Percentiles rank a stretch among this genome's conserved stretches.
Evolutionary conservation across 2,888 invertebrate genomes (phyloP).

Genomic region (Flexamia atlantica): DNA sequence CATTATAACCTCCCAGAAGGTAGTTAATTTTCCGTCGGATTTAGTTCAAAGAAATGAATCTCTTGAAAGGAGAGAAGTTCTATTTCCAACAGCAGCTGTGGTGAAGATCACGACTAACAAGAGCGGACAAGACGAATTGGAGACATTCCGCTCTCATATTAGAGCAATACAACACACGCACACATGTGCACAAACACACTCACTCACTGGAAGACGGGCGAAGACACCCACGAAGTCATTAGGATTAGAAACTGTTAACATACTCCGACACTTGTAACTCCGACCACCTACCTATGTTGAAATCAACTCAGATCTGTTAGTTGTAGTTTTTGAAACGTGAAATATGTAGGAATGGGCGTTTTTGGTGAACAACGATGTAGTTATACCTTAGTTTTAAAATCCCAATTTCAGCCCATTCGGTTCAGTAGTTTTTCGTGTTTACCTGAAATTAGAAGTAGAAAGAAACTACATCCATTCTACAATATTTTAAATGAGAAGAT

Average conservation of each 20-base stretch:
- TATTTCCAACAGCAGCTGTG: slow-evolving; percentile 38
- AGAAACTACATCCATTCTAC: no score
- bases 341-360: no score
- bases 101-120: slow-evolving; percentile 26
- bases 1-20: slow-evolving; percentile 2
- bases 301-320: no score
- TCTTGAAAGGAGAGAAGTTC: slow-evolving; percentile 42
- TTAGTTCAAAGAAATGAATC: slow-evolving; percentile 44
- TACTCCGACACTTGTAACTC: not conserved
- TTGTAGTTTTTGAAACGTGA: no score
- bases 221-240: slow-evolving; percentile 13
- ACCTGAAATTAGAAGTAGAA: no score
- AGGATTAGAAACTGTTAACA: not conserved
- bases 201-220: not conserved
- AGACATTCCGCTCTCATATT: slow-evolving; percentile 41
- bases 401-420: no score
- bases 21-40: slow-evolving; percentile 19
- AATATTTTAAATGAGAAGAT: no score
- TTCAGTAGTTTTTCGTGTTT: no score
- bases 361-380: no score
- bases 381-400: no score
- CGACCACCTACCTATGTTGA: not conserved
- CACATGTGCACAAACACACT: slow-evolving; percentile 10
- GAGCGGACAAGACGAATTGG: slow-evolving; percentile 48
- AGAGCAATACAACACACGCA: slow-evolving; percentile 21